Conservation (phyloP, 2,113 vertebrate genomes). For the Tenrec ecaudatus region DNA sequence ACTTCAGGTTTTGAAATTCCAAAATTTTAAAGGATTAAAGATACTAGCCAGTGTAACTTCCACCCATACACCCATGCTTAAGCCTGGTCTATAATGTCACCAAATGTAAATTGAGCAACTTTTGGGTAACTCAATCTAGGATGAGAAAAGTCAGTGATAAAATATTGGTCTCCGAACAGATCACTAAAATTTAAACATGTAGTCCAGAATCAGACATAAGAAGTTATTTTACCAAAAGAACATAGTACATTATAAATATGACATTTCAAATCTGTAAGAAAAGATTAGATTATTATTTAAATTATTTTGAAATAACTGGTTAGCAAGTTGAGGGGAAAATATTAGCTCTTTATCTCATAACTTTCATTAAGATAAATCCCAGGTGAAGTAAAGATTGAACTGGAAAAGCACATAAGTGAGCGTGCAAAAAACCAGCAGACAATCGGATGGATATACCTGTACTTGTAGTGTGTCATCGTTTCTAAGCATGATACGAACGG, state of each 20-base stretch:
- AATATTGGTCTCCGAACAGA: neutral
- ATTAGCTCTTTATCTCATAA: conserved; percentile 35
- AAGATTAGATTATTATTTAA: conserved; percentile 8
- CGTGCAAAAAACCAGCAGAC: neutral
- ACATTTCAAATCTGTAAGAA: conserved; percentile 35
- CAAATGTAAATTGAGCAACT: conserved; percentile 36
- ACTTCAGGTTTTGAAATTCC: conserved; percentile 15
- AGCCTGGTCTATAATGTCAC: neutral
- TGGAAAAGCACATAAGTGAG: conserved; percentile 29
- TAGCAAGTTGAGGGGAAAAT: conserved; percentile 9
- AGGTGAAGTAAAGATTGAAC: conserved; percentile 5
- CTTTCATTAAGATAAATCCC: conserved; percentile 37
- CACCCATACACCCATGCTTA: neutral
- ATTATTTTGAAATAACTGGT: neutral
- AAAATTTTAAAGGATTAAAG: conserved; percentile 24
- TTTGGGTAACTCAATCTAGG: neutral
- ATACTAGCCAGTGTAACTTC: neutral
- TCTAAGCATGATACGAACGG: conserved; percentile 17
- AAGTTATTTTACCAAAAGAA: neutral
- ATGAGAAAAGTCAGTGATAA: neutral
- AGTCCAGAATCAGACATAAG: neutral
- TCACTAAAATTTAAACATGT: conserved; percentile 2
- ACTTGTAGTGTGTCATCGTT: neutral
- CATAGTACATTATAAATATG: neutral
- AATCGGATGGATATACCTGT: neutral